Base-by-base conservation (phyloP, 2,113 vertebrate species). In the Mustelus asterias region DNA sequence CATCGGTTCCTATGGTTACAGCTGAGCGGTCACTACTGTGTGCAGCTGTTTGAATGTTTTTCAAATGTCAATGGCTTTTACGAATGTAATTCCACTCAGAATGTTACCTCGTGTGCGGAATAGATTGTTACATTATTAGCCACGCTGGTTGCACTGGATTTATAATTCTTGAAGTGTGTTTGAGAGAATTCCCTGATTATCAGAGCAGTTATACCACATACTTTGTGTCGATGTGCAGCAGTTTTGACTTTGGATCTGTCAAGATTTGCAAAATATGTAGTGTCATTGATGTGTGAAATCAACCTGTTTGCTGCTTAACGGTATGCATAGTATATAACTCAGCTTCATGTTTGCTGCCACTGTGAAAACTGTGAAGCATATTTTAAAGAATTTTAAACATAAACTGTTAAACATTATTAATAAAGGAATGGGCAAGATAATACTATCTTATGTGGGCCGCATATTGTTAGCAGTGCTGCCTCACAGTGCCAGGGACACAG, bases 11-110 rank as follows among this genome's bases (percentile, higher is more conserved):
- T 37, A 93, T 93, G 89, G 89, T 65, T 93, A 67, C 86, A 65
- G n/a, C 16, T 41, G 60, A 22, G 20, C 9, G 89, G 89, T 65
- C 89, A 65, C 89, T 93, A 63, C 60, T 93, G 60, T 20, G 89
- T 65, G 89, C 89, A 93, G 89, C 89, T 93, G 89, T 93, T 20
- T 93, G 33, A 65, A 65, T 65, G n/a, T 93, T 83, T 33, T 92
- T 63, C 33, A 18, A 65, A 37, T 93, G 89, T 65, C 60, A 20
- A 63, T 65, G 60, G 60, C 60, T 93, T 93, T 63, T n/a, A n/a
- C 63, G 18, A 33, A 90, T 33, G 88, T 33, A 58, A 93, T 65
- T 93, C 60, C 16, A 8, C 5, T n/a, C 60, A 20, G 89, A 16
- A 22, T 67, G 60, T 65, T n/a, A 65, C n/a, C 89, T 65, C 16